phyloP scores from a whole-genome alignment of 2,888 invertebrate genomes.

The Phoronis australis region DNA sequence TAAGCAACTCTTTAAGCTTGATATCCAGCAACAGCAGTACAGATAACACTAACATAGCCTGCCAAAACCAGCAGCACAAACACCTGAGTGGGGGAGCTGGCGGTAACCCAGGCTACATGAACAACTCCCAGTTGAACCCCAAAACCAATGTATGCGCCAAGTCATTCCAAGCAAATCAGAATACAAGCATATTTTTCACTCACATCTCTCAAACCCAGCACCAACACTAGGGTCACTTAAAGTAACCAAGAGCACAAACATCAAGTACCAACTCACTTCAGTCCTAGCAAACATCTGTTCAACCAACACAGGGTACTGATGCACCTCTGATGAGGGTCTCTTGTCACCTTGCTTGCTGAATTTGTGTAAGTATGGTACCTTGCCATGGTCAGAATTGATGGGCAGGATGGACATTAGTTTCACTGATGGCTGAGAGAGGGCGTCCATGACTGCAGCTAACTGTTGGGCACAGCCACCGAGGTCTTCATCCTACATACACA shows the following conservation, averaged over 20 bases:
- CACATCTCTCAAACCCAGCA: not conserved
- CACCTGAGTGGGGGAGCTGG: too few relatives aligned
- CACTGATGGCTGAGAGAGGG: constrained; percentile 74
- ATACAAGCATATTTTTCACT: not conserved
- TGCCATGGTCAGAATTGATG: constrained; percentile 58
- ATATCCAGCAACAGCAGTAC: too few relatives aligned
- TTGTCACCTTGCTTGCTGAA: constrained; percentile 46
- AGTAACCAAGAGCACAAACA: too few relatives aligned
- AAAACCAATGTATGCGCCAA: not conserved
- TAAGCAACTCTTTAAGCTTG: too few relatives aligned
- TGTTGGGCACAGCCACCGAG: constrained; percentile 59
- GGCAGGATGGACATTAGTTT: constrained; percentile 72
- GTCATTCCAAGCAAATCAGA: not conserved
- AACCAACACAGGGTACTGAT: constrained; percentile 69
- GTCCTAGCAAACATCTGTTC: constrained; percentile 73
- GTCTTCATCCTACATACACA: not conserved
- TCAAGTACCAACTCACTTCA: constrained; percentile 50
- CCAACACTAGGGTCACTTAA: too few relatives aligned
- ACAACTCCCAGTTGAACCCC: not conserved
- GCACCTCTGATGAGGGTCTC: constrained; percentile 62
- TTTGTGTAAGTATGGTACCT: constrained; percentile 41
- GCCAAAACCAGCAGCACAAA: too few relatives aligned
- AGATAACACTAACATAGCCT: too few relatives aligned
- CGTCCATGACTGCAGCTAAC: constrained; percentile 75
- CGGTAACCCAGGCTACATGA: too few relatives aligned